Evolutionary conservation across 2,113 vertebrate genomes (phyloP), one percentile per base, ranked within the genome.

Genomic region (Ceuthmochares aereus): DNA sequence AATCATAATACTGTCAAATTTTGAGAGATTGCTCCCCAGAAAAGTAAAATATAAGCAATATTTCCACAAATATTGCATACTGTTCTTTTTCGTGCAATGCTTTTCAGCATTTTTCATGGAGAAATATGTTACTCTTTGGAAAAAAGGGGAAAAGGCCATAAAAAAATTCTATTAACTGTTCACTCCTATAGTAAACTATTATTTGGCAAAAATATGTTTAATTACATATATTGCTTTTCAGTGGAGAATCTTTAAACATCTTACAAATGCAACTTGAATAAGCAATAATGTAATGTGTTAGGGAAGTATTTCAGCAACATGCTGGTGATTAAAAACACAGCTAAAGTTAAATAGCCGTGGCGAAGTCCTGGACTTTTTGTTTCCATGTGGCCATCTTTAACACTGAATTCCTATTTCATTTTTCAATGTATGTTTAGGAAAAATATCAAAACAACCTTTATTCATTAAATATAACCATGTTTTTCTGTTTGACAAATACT

Each of bases 111-210:
- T 43, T 63, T 87, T 82, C 40, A 54, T 25, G 13, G n/a, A 72
- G 49, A 90, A 67, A 47, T 16, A 15, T 1, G 3, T 37, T 84
- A 54, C 16, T 36, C 10, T 73, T 12, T 21, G 9, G 11, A 34
- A 37, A 40, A 47, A 32, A 27, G 5, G 1, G 5, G 2, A 0
- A 1, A 62, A 3, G 7, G 3, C 4, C 11, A 72, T n/a, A 27
- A 21, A 76, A 58, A 42, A 36, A 54, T 7, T 4, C 4, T 55
- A 0, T 49, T 40, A 72, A 30, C 73, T 3, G 42, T 68, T 62
- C 49, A 58, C 29, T 59, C 20, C 27, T 70, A 26, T 1, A 14
- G 13, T 72, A 43, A 79, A 56, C 14, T 59, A 4, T 51, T 64
- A 27, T 27, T 78, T 92, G 23, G 8, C 68, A 21, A 43, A 89